A percentile compares a stretch with the other conserved stretches of the same genome.
phyloP scores from a whole-genome alignment of 2,113 vertebrate genomes.

The Malurus alboscapulatus region DNA sequence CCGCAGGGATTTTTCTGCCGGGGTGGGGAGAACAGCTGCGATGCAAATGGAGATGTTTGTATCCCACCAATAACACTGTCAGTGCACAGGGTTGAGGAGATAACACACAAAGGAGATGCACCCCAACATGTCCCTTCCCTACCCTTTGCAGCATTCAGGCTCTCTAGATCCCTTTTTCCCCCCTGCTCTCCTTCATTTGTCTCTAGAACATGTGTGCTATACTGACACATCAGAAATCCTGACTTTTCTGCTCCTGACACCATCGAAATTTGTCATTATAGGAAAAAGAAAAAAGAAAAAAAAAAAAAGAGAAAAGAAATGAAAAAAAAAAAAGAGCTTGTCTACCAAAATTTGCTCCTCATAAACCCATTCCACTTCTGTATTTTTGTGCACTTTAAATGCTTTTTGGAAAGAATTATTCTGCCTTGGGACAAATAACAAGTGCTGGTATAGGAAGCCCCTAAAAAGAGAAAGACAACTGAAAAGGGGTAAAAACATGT shows the following conservation, averaged over 20 bases:
- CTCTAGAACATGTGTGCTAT: not conserved
- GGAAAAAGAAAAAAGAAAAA: not conserved
- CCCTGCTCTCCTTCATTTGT: rapidly evolving
- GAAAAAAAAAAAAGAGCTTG: not conserved
- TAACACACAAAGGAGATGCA: not conserved
- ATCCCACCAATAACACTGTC: not conserved
- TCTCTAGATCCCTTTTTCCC: rapidly evolving
- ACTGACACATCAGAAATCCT: not conserved
- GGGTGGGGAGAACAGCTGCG: not conserved
- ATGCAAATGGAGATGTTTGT: not conserved
- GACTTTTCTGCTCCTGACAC: not conserved
- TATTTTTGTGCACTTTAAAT: not conserved
- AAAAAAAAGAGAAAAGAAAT: not conserved
- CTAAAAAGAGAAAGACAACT: not conserved
- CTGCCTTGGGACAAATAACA: not conserved
- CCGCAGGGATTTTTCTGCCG: not conserved
- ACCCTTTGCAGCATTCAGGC: not conserved
- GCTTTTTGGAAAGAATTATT: not conserved
- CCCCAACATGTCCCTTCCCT: not conserved
- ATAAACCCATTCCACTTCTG: not conserved
- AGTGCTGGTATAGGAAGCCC: not conserved
- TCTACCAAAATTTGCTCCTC: not conserved
- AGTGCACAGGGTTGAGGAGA: not conserved
- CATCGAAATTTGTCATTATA: not conserved
- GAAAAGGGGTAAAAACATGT: not conserved